A percentile compares a stretch with the other conserved stretches of the same genome.
Evolutionary conservation across 2,888 invertebrate genomes (phyloP).

Genomic region (Alviniconcha strummeri): DNA sequence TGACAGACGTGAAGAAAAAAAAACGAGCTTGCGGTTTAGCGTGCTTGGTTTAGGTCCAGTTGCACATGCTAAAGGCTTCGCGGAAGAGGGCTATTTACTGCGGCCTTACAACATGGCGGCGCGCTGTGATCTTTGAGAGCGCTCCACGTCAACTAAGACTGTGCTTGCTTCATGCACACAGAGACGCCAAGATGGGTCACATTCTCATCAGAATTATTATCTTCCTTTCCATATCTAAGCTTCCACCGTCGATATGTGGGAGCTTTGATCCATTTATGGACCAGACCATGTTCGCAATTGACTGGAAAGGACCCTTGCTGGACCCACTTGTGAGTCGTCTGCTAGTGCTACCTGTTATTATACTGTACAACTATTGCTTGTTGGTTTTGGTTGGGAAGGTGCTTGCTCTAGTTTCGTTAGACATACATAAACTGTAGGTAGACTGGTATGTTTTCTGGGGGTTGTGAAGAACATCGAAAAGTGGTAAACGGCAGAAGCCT

Average conservation of each 20-base stretch:
- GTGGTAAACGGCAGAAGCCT: too few relatives aligned
- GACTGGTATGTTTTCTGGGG: background rate
- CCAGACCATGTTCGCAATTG: constrained; percentile 58
- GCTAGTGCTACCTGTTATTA: background rate
- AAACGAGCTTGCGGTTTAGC: background rate
- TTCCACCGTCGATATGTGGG: constrained; percentile 14
- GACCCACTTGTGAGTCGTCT: constrained; percentile 25
- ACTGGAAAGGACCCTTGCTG: constrained; percentile 60
- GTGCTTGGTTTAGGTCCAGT: background rate
- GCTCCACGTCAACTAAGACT: constrained; percentile 36
- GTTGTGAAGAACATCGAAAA: too few relatives aligned
- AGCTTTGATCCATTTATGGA: constrained; percentile 65
- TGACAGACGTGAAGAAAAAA: background rate
- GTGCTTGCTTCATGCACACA: background rate
- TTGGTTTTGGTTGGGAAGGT: too few relatives aligned
- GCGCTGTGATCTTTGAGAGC: constrained; percentile 12
- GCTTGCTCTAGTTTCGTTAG: too few relatives aligned
- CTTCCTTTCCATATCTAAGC: constrained; percentile 9
- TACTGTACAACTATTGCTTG: too few relatives aligned
- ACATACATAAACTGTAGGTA: constrained; percentile 2
- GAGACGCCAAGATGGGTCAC: constrained; percentile 14
- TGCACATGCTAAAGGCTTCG: background rate
- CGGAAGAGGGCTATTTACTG: constrained; percentile 13
- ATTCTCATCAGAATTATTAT: background rate
- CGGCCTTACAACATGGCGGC: constrained; percentile 31